Evolutionary conservation across 1,140 invertebrate genomes (phyloP).

Genomic region (Drosophila bocqueti): DNA sequence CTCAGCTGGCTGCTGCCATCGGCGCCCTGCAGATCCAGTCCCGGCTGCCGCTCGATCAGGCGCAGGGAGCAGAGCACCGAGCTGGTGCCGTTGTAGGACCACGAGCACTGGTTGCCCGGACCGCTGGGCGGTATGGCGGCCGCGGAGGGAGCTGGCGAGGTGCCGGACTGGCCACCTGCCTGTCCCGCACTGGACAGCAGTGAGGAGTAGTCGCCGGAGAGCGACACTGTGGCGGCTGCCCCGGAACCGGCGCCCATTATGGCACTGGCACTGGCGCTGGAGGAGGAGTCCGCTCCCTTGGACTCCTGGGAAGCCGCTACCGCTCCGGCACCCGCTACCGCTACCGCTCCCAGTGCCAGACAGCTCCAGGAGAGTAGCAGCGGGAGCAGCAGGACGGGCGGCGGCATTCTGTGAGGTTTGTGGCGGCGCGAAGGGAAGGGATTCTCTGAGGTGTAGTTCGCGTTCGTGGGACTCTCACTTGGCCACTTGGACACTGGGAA

Average conservation of each 20-base stretch:
- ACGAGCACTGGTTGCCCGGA: slow-evolving; percentile 86
- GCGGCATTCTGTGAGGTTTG: slow-evolving; percentile 22
- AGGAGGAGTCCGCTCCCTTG: slow-evolving; percentile 36
- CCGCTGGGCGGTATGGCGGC: slow-evolving; percentile 36
- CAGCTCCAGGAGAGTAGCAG: slow-evolving; percentile 30
- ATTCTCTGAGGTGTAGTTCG: slow-evolving; percentile 20
- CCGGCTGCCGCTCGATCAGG: slow-evolving; percentile 88
- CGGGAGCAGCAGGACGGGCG: slow-evolving; percentile 32
- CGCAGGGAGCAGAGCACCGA: slow-evolving; percentile 88
- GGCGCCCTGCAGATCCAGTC: slow-evolving; percentile 88
- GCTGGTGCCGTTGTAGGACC: slow-evolving; percentile 88
- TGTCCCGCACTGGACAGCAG: slow-evolving; percentile 35
- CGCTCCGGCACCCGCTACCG: not conserved
- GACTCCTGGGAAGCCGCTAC: slow-evolving; percentile 37
- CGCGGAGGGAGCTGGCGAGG: slow-evolving; percentile 12
- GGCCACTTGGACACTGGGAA: slow-evolving; percentile 43
- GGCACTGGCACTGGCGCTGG: slow-evolving; percentile 53
- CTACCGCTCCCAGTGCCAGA: slow-evolving; percentile 6
- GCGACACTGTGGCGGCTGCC: slow-evolving; percentile 54
- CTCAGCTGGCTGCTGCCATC: slow-evolving; percentile 89
- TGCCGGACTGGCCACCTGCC: slow-evolving; percentile 2
- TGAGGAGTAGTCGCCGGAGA: slow-evolving; percentile 65
- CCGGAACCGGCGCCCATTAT: slow-evolving; percentile 65
- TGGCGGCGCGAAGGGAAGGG: slow-evolving; percentile 3
- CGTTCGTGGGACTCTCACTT: slow-evolving; percentile 46